Evolutionary conservation across 2,797 vertebrate species (phyloP), one percentile per base, ranked within the genome.

Genomic region (Phylloscopus collybita): DNA sequence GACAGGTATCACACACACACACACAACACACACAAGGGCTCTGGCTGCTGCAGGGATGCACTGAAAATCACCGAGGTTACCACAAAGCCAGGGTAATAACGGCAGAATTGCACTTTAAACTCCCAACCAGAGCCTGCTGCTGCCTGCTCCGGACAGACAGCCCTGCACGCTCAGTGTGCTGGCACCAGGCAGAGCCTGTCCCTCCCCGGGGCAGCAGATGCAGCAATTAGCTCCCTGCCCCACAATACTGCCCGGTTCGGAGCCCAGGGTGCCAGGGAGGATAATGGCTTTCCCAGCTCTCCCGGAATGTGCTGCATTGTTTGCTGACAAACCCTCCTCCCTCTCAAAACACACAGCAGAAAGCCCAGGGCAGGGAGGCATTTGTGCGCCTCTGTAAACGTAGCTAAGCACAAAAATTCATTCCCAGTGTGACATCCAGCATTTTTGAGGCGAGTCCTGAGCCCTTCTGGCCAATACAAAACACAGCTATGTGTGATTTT

Each of bases 191-290:
- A 67, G 19, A 62, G 25, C 81, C 44, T 38, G 60, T 83, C 82
- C 87, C 88, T 26, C 8, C 0, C 90, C 23, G 13, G 81, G 81
- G 93, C 89, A 94, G 78, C 95, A 96, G 94, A 96, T 90, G 96
- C 70, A 97, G 54, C 87, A 69, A 75, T 86, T 29, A 93, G 73
- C 92, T 93, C 87, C 89, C 83, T 75, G 92, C 84, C 93, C 93
- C 95, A 44, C 88, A 45, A 3, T 6, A 82, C 1, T 78, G 70
- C 80, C 32, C 34, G 21, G 23, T 50, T 74, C 66, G 13, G 75
- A 84, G 50, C 57, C 3, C 60, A 62, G 85, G 70, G 38, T 85
- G 93, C 95, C 94, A 92, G 79, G 32, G 47, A 93, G 67, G 60
- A 66, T 16, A 90, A 96, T 67, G 93, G 89, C 92, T 87, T 62